Base-by-base conservation (phyloP, 2,113 vertebrate genomes). In the Microcebus lehilahytsara region DNA sequence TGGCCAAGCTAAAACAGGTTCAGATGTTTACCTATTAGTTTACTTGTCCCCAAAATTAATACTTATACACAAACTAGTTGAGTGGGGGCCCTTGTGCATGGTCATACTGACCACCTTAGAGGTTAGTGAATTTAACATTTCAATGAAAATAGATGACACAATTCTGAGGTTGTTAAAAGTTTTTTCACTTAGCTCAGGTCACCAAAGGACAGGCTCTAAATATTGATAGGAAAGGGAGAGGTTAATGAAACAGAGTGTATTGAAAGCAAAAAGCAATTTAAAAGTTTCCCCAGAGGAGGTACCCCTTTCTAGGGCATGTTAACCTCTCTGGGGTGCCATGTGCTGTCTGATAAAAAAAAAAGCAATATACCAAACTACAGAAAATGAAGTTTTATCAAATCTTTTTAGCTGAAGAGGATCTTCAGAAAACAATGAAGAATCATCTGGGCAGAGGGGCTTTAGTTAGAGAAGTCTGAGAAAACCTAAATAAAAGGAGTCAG, bases 61-160 rank as follows among this genome's bases (percentile, higher is more conserved):
- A 67, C 2, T 34, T n/a, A n/a, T n/a, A n/a, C 4, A 46, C 40
- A 89, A 49, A 27, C 49, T 93, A 51, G 4, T n/a, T 56, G 53
- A 79, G 27, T 56, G 9, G 27, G 49, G 32, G 3, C 23, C 58
- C 37, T 23, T 86, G 46, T 53, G 51, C 37, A n/a, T 25, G 25
- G 37, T 83, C 66, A 40, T 13, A 19, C 51, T 84, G 78, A 78
- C 46, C 86, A 8, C 42, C 34, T 14, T 51, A 34, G 22, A 37
- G 5, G 8, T 62, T 66, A 79, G 32, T 25, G 27, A 40, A 30
- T 72, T 93, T 84, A 95, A 71, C 32, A 60, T 25, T 56, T 62
- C 20, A 87, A 77, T 49, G n/a, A 90, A 96, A 92, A 93, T 6
- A 69, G 27, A 46, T 42, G 85, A 89, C 78, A 89, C n/a, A 87